Evolutionary conservation across 2,113 vertebrate genomes (phyloP).

Genomic region (Pelecanoides urinatrix): DNA sequence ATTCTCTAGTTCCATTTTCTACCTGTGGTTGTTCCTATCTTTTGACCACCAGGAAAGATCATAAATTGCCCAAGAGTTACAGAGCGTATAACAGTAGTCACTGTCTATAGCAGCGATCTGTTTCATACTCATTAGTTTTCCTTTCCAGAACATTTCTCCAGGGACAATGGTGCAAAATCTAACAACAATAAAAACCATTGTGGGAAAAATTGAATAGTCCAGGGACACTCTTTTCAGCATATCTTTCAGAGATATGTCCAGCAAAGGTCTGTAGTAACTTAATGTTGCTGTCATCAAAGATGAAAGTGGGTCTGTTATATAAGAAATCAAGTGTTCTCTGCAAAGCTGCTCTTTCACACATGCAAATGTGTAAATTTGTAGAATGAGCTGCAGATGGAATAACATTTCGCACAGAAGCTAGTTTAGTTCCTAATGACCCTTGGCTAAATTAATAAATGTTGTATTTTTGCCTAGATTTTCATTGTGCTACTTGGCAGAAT

Average conservation of each 20-base stretch:
- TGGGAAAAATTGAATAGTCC: neutral
- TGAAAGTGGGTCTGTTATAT: neutral
- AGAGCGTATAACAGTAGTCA: neutral
- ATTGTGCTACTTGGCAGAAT: neutral
- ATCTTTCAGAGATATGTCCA: neutral
- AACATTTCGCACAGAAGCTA: neutral
- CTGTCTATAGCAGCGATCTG: neutral
- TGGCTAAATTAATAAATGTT: neutral
- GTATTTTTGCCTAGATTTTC: neutral
- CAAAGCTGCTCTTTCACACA: neutral
- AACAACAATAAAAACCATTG: neutral
- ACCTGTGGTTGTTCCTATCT: neutral
- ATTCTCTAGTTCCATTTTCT: neutral
- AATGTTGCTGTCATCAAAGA: neutral
- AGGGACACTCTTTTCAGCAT: neutral
- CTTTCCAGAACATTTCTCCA: neutral
- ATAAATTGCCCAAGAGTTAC: neutral
- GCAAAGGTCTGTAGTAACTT: neutral
- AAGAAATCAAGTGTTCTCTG: neutral
- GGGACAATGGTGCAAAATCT: neutral
- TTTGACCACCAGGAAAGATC: conserved; percentile 9
- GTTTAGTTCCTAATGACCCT: neutral
- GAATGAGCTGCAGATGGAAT: neutral
- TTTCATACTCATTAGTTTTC: neutral
- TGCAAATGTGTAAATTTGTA: neutral